Conservation (phyloP, 1,140 invertebrate species). For the Reticulitermes speratus region DNA sequence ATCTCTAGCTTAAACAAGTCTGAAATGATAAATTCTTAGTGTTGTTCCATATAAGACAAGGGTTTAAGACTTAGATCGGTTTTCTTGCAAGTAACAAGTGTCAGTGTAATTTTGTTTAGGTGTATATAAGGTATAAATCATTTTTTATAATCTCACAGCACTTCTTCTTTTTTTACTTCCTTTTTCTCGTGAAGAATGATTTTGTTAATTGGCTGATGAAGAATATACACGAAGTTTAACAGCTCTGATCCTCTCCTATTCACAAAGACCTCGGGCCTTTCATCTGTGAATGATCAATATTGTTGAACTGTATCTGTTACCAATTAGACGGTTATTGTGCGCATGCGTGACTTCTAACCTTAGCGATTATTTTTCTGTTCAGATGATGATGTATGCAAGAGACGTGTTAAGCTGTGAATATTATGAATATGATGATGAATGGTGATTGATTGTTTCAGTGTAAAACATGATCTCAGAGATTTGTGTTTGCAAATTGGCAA, state of each 20-base stretch:
- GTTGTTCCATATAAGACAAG: too few relatives aligned
- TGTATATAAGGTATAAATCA: conserved; percentile 3
- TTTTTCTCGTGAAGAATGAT: not conserved
- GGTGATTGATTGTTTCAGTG: not conserved
- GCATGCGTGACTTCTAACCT: not conserved
- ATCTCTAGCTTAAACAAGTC: too few relatives aligned
- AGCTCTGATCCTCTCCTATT: not conserved
- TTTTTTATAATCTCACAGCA: not conserved
- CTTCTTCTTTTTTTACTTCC: not conserved
- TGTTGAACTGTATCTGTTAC: not conserved
- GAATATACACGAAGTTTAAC: not conserved
- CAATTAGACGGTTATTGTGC: conserved; percentile 9
- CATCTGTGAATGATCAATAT: not conserved
- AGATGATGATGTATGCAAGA: not conserved
- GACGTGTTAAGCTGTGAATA: not conserved
- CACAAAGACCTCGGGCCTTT: not conserved
- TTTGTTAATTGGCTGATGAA: conserved; percentile 13
- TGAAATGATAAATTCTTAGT: too few relatives aligned
- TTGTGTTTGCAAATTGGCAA: too few relatives aligned
- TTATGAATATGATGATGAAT: not conserved
- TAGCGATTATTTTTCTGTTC: not conserved
- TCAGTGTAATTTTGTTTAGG: not conserved
- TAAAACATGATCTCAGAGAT: too few relatives aligned
- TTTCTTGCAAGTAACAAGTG: not conserved
- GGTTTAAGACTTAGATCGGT: not conserved